Percentiles rank a stretch among this genome's conserved stretches.
phyloP scores from a whole-genome alignment of 2,797 vertebrate species.

The Schizopygopsis pylzovi region DNA sequence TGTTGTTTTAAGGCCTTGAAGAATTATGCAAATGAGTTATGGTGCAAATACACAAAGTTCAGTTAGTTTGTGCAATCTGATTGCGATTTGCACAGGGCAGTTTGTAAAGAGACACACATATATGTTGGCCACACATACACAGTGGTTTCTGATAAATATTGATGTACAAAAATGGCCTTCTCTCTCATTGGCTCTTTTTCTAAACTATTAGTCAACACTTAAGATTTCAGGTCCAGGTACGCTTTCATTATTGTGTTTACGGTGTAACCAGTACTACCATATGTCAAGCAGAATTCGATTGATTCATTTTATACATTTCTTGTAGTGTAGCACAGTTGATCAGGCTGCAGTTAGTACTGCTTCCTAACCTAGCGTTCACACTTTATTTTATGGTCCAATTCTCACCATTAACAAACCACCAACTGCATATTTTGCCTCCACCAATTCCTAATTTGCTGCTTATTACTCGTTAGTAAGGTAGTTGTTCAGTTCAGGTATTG shows the following conservation, averaged over 20 bases:
- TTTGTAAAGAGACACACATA: background rate
- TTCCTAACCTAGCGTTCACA: background rate
- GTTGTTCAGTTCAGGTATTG: background rate
- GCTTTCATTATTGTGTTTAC: background rate
- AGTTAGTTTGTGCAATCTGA: background rate
- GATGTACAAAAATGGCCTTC: background rate
- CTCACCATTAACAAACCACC: too few species aligned
- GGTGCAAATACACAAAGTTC: conserved; percentile 26
- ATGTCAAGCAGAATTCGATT: background rate
- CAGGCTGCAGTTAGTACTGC: background rate
- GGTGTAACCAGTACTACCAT: background rate
- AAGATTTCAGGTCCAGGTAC: background rate
- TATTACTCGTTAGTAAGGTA: too few species aligned
- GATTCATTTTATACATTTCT: background rate
- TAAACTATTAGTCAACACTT: background rate
- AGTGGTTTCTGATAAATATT: background rate
- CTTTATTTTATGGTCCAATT: too few species aligned
- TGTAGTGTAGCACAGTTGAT: background rate
- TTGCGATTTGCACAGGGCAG: background rate
- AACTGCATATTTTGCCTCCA: too few species aligned
- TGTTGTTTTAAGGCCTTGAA: conserved; percentile 25
- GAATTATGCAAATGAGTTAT: conserved; percentile 22
- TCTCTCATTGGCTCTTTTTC: background rate
- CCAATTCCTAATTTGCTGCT: too few species aligned
- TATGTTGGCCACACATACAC: background rate